Evolutionary conservation across 2,113 vertebrate species (phyloP), one percentile per base, ranked within the genome.

Genomic region (Leptodactylus fuscus): DNA sequence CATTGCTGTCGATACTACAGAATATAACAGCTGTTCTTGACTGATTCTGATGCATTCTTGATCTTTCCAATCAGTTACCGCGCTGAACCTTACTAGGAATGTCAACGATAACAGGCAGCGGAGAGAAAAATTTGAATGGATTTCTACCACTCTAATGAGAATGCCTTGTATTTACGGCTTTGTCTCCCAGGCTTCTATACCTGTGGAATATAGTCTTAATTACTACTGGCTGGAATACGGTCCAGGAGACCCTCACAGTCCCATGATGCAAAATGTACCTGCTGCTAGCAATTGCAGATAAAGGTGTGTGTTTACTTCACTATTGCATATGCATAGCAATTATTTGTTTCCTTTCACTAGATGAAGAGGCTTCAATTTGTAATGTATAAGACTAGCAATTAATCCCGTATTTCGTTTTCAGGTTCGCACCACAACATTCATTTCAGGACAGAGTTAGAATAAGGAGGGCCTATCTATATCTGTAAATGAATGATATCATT

Each of bases 401-500:
- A 94, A 95, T 94, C 91, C 90, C 58, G 29, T 88, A 81, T 91
- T 91, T 92, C 41, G 27, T 62, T 88, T 89, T 55, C 77, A 83
- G 88, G 92, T 91, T 89, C 86, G 90, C 92, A 90, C 91, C 91
- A 92, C 91, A 93, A 90, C 90, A 87, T 91, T 91, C 88, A 81
- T 90, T 91, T 91, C 91, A 89, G 91, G 90, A 91, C 88, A 88
- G 89, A 92, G 91, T 92, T 93, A 88, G 91, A 93, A 92, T 87
- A 89, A 88, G 88, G 90, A 89, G 86, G 90, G 89, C 91, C 94
- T 95, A 94, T 95, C 94, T 95, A 89, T 94, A 93, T 94, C 94
- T 95, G 94, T 94, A 92, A 94, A 90, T 91, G 94, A 92, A 95
- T 95, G 94, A 95, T 95, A 95, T 94, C 94, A 94, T 95, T 96